Percentiles rank a stretch among this genome's conserved stretches.
Evolutionary conservation across 2,888 invertebrate genomes (phyloP).

Genomic region (Aspidiotus destructor): DNA sequence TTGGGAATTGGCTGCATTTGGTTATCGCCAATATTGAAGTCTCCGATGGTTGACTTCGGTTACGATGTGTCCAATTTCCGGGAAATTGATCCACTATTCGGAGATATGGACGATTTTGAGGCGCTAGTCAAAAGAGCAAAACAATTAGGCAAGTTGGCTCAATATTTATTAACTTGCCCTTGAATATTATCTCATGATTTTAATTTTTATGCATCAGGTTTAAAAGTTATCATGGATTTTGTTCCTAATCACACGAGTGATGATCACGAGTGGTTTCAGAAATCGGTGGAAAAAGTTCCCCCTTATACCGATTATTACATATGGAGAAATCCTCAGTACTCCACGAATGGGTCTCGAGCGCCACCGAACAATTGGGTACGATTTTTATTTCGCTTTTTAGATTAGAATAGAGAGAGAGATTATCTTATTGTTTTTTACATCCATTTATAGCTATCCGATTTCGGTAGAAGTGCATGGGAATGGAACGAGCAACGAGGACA

Average conservation of each 20-base stretch:
- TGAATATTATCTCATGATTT: neutral
- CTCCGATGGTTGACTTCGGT: slow-evolving; percentile 56
- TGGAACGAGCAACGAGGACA: slow-evolving; percentile 54
- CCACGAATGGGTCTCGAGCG: slow-evolving; percentile 40
- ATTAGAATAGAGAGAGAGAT: neutral
- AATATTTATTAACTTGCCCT: neutral
- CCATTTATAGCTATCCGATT: slow-evolving; percentile 14
- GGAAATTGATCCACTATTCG: slow-evolving; percentile 50
- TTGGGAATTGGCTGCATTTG: slow-evolving; percentile 55
- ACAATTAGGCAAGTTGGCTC: slow-evolving; percentile 38
- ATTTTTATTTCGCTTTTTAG: slow-evolving; percentile 12
- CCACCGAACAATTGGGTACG: slow-evolving; percentile 72
- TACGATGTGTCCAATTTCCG: slow-evolving; percentile 55
- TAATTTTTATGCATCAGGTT: slow-evolving; percentile 42
- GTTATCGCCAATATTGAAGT: slow-evolving; percentile 61
- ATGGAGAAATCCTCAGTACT: slow-evolving; percentile 56
- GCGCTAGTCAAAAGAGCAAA: slow-evolving; percentile 43
- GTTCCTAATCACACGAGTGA: slow-evolving; percentile 69
- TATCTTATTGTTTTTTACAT: neutral
- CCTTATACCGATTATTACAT: slow-evolving; percentile 65
- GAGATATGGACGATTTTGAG: slow-evolving; percentile 50
- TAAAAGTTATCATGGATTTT: slow-evolving; percentile 55
- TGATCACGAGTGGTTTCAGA: slow-evolving; percentile 69
- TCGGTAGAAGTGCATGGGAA: slow-evolving; percentile 51
- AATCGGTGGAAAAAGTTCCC: slow-evolving; percentile 52